Base-by-base conservation (phyloP, 2,113 vertebrate genomes). In the Thunnus thynnus region DNA sequence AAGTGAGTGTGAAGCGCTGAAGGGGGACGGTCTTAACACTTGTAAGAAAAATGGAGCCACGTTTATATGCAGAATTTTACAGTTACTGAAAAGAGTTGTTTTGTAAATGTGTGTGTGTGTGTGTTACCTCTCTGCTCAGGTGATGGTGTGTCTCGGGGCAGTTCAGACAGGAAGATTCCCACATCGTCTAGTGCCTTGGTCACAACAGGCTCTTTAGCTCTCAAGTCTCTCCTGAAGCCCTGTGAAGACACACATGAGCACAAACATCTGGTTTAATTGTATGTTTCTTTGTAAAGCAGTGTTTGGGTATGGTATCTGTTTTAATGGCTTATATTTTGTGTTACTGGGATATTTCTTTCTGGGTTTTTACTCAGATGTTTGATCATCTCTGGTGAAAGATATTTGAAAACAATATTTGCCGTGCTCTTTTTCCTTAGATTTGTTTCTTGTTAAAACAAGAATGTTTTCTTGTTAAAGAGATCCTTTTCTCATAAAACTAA, bases 201-300 rank as follows among this genome's bases (percentile, higher is more conserved):
- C 69, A 95, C 85, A 55, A 88, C 75, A 0, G 95, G 93, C 58
- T 94, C 94, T 76, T 95, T 95, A 1, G 75, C 86, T 71, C 86
- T 87, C 60, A 95, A 13, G 3, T 95, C 94, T 17, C 86, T 91
- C 69, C 79, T 93, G 84, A 95, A 95, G 2, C 77, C 86, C 95
- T 95, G 83, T 60, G 7, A 70, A 20, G 18, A 57, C 56, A 72
- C 20, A 78, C 65, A 72, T 44, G 55, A 22, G 57, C 14, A 65
- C 22, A 84, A 52, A 70, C 44, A 58, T 6, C 4, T 4, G 20
- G 1, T n/a, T 67, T 17, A 13, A 17, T 13, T 18, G 17, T 4
- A 6, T 6, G 36, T 41, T 41, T 41, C 36, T 41, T 41, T 41
- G 36, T 41, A 6, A 41, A 9, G 36, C 36, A 8, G 36, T 41